These are phyloP conservation scores for Drosophila parthenogenetica DNA, from an alignment of 2,888 invertebrate genomes.

Conservation along the genomic window DNA sequence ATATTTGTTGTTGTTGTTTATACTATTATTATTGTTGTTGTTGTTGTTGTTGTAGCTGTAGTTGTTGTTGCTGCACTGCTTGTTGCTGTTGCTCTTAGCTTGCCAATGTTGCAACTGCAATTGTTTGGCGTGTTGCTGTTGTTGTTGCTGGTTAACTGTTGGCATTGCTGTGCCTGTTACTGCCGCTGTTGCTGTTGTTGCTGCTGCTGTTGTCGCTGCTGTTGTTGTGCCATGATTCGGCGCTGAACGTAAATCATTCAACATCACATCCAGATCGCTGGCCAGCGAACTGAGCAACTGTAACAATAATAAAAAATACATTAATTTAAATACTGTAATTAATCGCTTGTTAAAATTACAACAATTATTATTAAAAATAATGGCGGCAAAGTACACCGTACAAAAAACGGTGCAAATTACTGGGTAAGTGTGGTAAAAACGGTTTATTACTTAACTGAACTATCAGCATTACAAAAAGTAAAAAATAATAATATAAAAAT, in stretches of 20 bases:
- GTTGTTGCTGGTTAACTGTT: slow-evolving; percentile 27
- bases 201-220: slow-evolving; percentile 50
- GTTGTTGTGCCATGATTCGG: slow-evolving; percentile 83
- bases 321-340: slow-evolving; percentile 13
- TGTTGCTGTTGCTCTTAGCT: slow-evolving; percentile 46
- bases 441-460: no score
- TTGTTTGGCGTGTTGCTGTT: slow-evolving; percentile 55
- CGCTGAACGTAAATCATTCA: slow-evolving; percentile 92
- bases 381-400: not conserved
- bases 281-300: slow-evolving; percentile 93
- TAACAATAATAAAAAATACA: slow-evolving; percentile 75
- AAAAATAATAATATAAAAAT: no score
- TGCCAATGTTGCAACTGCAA: slow-evolving; percentile 34
- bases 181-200: slow-evolving; percentile 49
- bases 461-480: no score
- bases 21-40: slow-evolving; percentile 62
- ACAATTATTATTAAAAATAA: not conserved
- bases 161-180: slow-evolving; percentile 58
- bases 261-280: slow-evolving; percentile 93
- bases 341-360: not conserved
- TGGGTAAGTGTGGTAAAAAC: not conserved
- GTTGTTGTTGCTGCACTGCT: slow-evolving; percentile 41
- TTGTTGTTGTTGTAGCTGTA: slow-evolving; percentile 17
- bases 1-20: slow-evolving; percentile 36
- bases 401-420: not conserved